Evolutionary conservation across 2,888 invertebrate genomes (phyloP), one percentile per base, ranked within the genome.

Genomic region (Acronicta aceris): DNA sequence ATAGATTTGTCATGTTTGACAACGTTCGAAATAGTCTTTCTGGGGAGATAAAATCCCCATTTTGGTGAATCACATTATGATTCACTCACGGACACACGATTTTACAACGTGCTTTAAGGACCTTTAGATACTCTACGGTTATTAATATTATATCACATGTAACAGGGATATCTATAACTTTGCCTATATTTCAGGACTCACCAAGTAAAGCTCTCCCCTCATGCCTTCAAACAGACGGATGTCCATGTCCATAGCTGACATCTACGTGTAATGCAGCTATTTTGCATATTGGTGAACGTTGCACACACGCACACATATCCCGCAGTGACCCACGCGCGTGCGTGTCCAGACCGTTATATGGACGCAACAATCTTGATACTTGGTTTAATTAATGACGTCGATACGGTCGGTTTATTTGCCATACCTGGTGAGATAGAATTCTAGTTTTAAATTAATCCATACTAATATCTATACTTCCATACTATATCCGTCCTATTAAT

Each of bases 331-430:
- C 53, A 71, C 51, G 74, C 60, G 86, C 85, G 82, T 84, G 88
- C 84, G 86, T 85, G 82, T 81, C 81, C 77, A 49, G 33, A 78
- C 80, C 81, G 81, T 82, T 84, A 84, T 71, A 21, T 36, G 25
- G 64, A 67, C 15, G 3, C 0, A 76, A 15, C 4, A 1, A 33
- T 76, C 59, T 86, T 86, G 85, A 75, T 85, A 77, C 77, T 83
- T 75, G 56, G 49, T 67, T 69, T 47, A 43, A 43, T 58, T 59
- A 0, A 38, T 38, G 21, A 21, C 0, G 1, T 21, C 4, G n/a
- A 21, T n/a, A 36, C 0, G 5, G 13, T 7, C 13, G 13, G 25
- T 15, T 36, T 30, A 15, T 30, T 30, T 6, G 15, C 27, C 15
- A 15, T 46, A 3, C n/a, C 9, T 7, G n/a, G 15, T 13, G 9